phyloP scores from a whole-genome alignment of 30 jellyfish, hydroid and myxozoan genomes.

The Chrysaora quinquecirrha region DNA sequence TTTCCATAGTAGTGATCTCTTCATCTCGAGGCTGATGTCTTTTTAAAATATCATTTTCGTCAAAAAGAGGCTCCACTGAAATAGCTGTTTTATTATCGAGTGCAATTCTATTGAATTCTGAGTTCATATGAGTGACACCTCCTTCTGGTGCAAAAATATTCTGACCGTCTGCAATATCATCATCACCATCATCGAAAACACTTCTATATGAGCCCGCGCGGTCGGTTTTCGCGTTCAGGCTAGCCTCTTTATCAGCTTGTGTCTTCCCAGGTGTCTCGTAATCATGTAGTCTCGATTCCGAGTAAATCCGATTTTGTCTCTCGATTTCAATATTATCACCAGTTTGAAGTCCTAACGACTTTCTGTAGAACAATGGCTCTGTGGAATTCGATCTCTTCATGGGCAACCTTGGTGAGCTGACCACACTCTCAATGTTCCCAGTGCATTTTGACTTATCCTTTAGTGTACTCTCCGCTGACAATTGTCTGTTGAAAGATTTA shows the following conservation, averaged over 20 bases:
- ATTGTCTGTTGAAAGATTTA: constrained; percentile 36
- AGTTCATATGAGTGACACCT: too few species aligned
- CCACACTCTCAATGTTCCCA: constrained; percentile 9
- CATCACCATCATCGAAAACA: too few species aligned
- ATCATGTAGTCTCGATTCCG: constrained; percentile 1
- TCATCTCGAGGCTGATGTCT: neutral
- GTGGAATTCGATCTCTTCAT: neutral
- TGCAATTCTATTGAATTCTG: neutral
- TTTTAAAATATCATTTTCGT: neutral
- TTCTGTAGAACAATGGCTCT: neutral
- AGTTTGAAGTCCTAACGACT: neutral
- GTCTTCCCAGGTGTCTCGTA: too few species aligned
- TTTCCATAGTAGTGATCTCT: constrained; percentile 8
- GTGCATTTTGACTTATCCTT: neutral
- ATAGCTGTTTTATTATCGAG: neutral
- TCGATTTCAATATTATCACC: neutral
- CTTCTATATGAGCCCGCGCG: too few species aligned
- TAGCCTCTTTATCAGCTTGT: too few species aligned
- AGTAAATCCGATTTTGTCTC: neutral
- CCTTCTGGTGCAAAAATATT: too few species aligned
- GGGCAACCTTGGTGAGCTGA: neutral
- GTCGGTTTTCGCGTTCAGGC: too few species aligned
- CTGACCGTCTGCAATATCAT: too few species aligned
- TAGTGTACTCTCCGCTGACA: constrained; percentile 29
- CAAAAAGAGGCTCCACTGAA: constrained; percentile 15